A percentile compares a stretch with the other conserved stretches of the same genome.
These are phyloP conservation scores for Odontomyia ornata DNA, from an alignment of 2,888 invertebrate species.

Conservation along the genomic window DNA sequence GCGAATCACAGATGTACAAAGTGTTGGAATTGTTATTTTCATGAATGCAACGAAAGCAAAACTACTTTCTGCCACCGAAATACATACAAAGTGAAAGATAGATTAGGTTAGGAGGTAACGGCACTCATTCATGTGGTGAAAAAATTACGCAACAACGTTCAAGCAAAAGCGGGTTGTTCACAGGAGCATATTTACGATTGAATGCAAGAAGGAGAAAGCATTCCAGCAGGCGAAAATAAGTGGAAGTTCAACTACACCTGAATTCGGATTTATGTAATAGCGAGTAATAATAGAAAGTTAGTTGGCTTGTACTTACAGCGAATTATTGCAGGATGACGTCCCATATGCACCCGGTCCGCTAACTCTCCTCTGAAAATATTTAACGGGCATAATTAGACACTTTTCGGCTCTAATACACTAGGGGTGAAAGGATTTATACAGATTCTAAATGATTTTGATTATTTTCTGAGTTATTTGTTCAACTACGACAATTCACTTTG, in stretches of 20 bases:
- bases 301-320: conserved; percentile 57
- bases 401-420: conserved; percentile 6
- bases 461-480: not conserved
- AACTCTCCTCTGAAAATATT: conserved; percentile 64
- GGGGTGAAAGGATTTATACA: not conserved
- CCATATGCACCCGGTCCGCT: conserved; percentile 65
- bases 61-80: not conserved
- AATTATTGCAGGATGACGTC: conserved; percentile 59
- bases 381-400: conserved; percentile 59
- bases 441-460: not conserved
- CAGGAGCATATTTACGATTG: not conserved
- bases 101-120: not conserved
- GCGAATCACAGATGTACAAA: not conserved
- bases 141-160: conserved; percentile 12
- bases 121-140: not conserved
- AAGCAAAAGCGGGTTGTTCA: not conserved
- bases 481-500: conserved; percentile 3
- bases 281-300: not conserved
- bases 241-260: not conserved
- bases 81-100: not conserved
- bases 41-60: conserved; percentile 12
- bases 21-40: not conserved
- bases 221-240: not conserved
- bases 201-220: not conserved
- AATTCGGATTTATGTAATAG: not conserved